phyloP scores from a whole-genome alignment of 1,140 invertebrate species.

The Brachionus paranguensis region DNA sequence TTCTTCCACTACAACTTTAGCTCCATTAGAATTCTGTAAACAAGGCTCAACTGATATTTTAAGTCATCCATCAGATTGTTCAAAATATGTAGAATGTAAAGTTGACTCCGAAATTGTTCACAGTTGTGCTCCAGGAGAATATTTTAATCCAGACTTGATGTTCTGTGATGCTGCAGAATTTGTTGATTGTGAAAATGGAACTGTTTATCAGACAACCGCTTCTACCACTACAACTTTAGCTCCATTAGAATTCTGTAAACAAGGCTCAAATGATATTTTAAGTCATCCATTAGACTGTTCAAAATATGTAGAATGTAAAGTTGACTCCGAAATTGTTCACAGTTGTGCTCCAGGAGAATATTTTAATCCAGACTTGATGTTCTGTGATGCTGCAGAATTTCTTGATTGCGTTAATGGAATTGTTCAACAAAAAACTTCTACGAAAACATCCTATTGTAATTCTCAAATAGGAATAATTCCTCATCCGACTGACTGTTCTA shows the following conservation, averaged over 20 bases:
- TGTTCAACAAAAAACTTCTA: neutral
- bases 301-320: neutral
- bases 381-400: neutral
- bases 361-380: neutral
- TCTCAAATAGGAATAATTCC: neutral
- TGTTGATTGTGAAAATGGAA: neutral
- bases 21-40: neutral
- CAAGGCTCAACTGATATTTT: neutral
- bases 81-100: neutral
- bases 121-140: neutral
- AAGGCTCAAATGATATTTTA: neutral
- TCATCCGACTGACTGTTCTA: slow-evolving; percentile 12
- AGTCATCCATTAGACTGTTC: neutral
- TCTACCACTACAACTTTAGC: neutral
- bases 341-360: neutral
- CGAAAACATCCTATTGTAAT: neutral
- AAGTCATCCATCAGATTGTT: neutral
- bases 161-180: neutral
- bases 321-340: neutral
- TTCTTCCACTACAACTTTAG: neutral
- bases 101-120: neutral
- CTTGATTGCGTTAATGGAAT: neutral
- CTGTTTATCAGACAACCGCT: neutral
- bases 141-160: neutral
- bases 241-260: neutral